Percentiles rank a stretch among this genome's conserved stretches.
These are phyloP conservation scores for Chloroclysta siterata DNA, from an alignment of 2,888 invertebrate genomes.

Conservation along the genomic window DNA sequence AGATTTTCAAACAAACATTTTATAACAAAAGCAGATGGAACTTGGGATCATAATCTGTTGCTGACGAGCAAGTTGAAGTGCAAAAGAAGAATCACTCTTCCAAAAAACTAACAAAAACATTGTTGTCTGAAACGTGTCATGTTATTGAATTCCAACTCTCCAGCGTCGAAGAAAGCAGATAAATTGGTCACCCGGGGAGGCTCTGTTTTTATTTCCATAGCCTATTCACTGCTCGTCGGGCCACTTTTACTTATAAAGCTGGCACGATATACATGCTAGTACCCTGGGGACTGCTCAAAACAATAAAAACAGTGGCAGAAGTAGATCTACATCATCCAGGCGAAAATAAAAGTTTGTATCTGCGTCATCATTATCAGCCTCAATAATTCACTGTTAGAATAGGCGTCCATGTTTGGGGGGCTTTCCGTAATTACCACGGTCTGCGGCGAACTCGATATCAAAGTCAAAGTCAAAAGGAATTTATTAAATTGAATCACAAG, in stretches of 20 bases:
- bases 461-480: too few relatives aligned
- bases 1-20: too few relatives aligned
- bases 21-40: too few relatives aligned
- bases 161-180: conserved; percentile 36
- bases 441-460: too few relatives aligned
- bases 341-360: too few relatives aligned
- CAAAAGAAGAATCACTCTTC: background rate
- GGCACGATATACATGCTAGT: background rate
- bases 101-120: conserved; percentile 20
- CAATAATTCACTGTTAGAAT: too few relatives aligned
- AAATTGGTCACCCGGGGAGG: conserved; percentile 41
- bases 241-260: background rate
- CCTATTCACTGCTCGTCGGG: conserved; percentile 17
- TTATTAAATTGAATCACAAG: too few relatives aligned
- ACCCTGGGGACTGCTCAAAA: background rate
- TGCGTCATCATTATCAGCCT: too few relatives aligned
- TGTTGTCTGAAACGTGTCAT: conserved; percentile 17
- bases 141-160: conserved; percentile 35
- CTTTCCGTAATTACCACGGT: too few relatives aligned
- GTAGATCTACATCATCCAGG: too few relatives aligned
- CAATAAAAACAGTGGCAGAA: background rate
- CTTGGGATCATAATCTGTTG: background rate
- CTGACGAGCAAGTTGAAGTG: background rate
- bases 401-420: too few relatives aligned
- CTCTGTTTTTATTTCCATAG: conserved; percentile 38